These are phyloP conservation scores for Kryphioiulus occultus DNA, from an alignment of 2,888 invertebrate species.

Conservation along the genomic window DNA sequence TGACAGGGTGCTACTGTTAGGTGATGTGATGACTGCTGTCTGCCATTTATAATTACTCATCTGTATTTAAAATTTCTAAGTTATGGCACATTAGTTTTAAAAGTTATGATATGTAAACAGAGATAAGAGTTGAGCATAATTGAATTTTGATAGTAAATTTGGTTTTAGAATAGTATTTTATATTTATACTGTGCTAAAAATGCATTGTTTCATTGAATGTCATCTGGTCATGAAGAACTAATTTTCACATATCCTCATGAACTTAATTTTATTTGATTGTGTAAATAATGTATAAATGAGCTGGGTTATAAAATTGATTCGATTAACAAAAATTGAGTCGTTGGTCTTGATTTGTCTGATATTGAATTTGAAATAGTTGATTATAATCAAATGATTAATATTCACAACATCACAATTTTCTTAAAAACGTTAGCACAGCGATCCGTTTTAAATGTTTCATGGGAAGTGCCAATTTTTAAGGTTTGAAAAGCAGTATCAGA, in stretches of 20 bases:
- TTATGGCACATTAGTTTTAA: background rate
- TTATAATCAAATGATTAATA: no score
- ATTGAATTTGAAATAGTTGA: no score
- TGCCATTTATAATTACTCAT: background rate
- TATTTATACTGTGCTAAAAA: constrained; percentile 14
- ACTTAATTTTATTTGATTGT: background rate
- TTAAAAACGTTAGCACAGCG: no score
- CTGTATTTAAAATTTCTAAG: background rate
- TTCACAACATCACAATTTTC: no score
- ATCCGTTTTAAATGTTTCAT: no score
- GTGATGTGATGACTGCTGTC: background rate
- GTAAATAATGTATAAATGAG: constrained; percentile 25
- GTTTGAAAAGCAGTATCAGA: no score
- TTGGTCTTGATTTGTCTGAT: background rate
- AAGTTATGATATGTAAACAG: background rate
- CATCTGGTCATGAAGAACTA: constrained; percentile 9
- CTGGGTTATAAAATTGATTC: constrained; percentile 16
- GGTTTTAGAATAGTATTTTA: constrained; percentile 1
- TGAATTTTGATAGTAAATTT: constrained; percentile 8
- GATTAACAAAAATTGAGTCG: background rate
- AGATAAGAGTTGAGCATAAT: background rate
- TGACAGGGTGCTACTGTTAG: background rate
- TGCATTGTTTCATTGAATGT: background rate
- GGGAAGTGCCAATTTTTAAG: no score
- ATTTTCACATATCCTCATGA: constrained; percentile 20